Base-by-base conservation (phyloP, 2,888 invertebrate genomes). In the Epirrhoe tristata region DNA sequence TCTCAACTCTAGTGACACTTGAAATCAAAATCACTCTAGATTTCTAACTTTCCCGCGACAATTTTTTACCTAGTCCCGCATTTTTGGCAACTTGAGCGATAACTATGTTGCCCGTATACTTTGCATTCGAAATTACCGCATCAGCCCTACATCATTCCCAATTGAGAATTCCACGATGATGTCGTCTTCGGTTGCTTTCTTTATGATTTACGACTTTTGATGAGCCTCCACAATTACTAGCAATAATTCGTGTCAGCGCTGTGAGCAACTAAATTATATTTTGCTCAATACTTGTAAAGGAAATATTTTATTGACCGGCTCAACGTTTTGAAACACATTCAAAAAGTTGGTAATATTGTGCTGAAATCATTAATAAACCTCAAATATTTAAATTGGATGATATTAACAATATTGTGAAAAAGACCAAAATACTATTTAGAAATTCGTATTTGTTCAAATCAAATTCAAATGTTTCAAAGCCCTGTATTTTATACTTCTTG, bases 91-190 rank as follows among this genome's bases (percentile, higher is more conserved):
- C 43, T 52, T 39, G 3, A 12, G 10, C 51, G 16, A 54, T 67
- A 5, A 43, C 39, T 43, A 10, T 43, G 12, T 43, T 67, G 63
- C 48, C 59, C 51, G 67, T 59, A 5, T 62, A 17, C 48, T n/a
- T 12, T 2, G n/a, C 7, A 31, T 55, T 84, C 77, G 83, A 86
- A 85, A 84, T 81, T 83, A 81, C 76, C 54, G 80, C 81, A 77
- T 81, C 87, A 86, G 83, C 82, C 86, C 89, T 87, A 82, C 86
- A 88, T 88, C 86, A 87, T 86, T 83, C 83, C 81, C 87, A 85
- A 89, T 91, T 82, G 84, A 83, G 84, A 88, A 91, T 90, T 91
- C 86, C 89, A 86, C 83, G 83, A 84, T 87, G 89, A 91, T 86
- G 82, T 89, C 91, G 89, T 90, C 88, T 86, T 91, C 82, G 83